Evolutionary conservation across 35 echinoderm and acorn worm genomes (phyloP).

Genomic region (Lytechinus variegatus): DNA sequence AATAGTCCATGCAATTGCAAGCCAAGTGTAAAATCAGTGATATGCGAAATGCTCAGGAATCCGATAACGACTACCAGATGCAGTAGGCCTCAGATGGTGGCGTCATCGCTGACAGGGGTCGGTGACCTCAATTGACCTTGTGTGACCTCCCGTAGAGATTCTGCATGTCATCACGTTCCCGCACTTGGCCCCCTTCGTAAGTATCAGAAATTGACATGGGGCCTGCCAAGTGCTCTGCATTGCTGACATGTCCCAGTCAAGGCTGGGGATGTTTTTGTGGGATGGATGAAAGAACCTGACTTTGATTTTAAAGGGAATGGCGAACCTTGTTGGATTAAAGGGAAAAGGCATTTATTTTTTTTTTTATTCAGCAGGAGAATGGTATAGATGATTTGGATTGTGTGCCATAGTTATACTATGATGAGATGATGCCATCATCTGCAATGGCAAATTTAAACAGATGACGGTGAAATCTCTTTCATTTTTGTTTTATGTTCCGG

Average conservation of each 20-base stretch:
- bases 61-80: background rate
- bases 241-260: background rate
- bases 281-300: too few species aligned
- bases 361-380: too few species aligned
- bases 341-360: too few species aligned
- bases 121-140: conserved; percentile 17
- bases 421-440: too few species aligned
- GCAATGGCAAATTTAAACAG: too few species aligned
- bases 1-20: background rate
- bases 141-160: background rate
- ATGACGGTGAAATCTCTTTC: too few species aligned
- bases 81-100: background rate
- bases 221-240: background rate
- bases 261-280: background rate
- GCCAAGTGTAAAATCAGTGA: background rate
- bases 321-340: too few species aligned
- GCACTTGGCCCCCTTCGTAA: background rate
- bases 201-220: background rate
- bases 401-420: too few species aligned
- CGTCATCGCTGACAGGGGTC: background rate
- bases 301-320: too few species aligned
- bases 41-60: background rate
- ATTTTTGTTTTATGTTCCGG: too few species aligned
- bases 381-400: too few species aligned
- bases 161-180: background rate